phyloP scores from a whole-genome alignment of 2,888 invertebrate genomes.

The Ornithoptera priamus region DNA sequence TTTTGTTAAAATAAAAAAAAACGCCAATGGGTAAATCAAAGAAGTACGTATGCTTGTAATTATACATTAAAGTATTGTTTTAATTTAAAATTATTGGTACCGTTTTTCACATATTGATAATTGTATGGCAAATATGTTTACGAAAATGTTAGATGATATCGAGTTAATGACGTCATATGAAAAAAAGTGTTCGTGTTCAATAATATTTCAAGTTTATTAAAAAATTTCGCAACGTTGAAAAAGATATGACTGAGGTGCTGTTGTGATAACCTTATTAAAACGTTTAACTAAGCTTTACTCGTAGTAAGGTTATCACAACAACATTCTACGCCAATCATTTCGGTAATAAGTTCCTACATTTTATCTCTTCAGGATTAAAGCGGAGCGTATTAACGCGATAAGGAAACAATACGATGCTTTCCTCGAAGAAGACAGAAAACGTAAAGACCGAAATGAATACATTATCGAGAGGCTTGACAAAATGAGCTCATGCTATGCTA shows the following conservation, averaged over 20 bases:
- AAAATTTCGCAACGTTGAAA: too few species aligned
- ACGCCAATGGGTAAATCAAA: conserved; percentile 64
- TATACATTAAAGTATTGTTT: neutral
- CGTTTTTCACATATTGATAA: too few species aligned
- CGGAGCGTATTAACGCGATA: conserved; percentile 61
- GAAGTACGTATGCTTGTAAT: conserved; percentile 47
- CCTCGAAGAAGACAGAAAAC: conserved; percentile 70
- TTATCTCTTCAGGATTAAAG: conserved; percentile 53
- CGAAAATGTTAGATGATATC: too few species aligned
- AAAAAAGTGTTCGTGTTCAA: too few species aligned
- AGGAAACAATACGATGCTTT: conserved; percentile 71
- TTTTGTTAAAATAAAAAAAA: conserved; percentile 21
- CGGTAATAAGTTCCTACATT: neutral
- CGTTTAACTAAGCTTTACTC: neutral
- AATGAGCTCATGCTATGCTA: conserved; percentile 56
- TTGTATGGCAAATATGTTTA: too few species aligned
- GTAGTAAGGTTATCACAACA: neutral
- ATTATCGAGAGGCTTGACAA: conserved; percentile 69
- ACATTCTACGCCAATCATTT: neutral
- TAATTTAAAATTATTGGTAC: too few species aligned
- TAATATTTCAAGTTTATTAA: too few species aligned
- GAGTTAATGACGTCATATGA: too few species aligned
- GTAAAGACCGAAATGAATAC: conserved; percentile 70
- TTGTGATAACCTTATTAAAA: too few species aligned
- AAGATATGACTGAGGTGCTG: too few species aligned